Evolutionary conservation across 2,888 invertebrate species (phyloP), one percentile per base, ranked within the genome.

Genomic region (Myopa testacea): DNA sequence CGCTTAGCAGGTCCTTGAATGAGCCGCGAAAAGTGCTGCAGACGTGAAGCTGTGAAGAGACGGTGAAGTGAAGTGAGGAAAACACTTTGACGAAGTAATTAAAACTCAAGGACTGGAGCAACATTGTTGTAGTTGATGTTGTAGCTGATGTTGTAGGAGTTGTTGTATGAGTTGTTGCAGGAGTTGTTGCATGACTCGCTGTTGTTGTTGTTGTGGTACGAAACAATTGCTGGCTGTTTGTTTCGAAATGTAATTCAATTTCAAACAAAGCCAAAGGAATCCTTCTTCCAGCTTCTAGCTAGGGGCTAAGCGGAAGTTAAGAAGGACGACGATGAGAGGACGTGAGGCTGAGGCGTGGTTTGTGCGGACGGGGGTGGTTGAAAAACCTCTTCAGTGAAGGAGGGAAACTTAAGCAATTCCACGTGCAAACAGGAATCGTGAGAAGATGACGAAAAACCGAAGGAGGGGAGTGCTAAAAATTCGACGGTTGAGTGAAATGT

Each of bases 31-130:
- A 26, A 10, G n/a, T 16, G 67, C 34, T 37, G 37, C 58, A 37
- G 58, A 38, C 26, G 50, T 12, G 19, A 77, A 26, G 26, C 26
- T 26, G 26, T 26, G 37, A 77, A 4, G 14, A 38, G 60, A 34
- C 45, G 38, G 4, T 67, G 1, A 68, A 72, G 26, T 16, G 70
- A 77, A 73, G 58, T 60, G 70, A 67, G 75, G 52, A 79, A 78
- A 78, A 78, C 69, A 78, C 74, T 82, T 80, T 77, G 78, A 75
- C 78, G 79, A 84, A 84, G 85, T 86, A 87, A 87, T 87, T 87
- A 85, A 86, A 85, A 83, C 80, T 80, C 81, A 84, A 82, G 60
- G 38, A 19, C 55, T 16, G 52, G 4, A 19, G 38, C 52, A 58
- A 72, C 52, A 65, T 52, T 62, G 72, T 63, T 73, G 72, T 14